phyloP scores from a whole-genome alignment of 1,140 invertebrate genomes.

The Pseudomyrmex cubaensis region DNA sequence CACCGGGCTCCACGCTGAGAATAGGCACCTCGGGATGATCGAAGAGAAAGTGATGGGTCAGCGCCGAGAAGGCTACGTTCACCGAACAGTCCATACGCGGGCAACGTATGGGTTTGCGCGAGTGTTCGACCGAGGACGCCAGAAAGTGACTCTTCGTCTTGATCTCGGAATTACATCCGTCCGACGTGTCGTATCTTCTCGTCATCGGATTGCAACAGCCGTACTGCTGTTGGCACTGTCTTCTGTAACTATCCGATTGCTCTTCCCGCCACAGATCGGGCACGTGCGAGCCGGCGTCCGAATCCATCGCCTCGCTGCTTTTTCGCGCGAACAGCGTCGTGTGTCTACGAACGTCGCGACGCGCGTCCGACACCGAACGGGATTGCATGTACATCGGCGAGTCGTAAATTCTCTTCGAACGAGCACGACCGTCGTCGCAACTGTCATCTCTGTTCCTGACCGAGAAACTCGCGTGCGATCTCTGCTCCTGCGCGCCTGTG shows the following conservation, averaged over 20 bases:
- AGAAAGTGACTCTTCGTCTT: constrained; percentile 71
- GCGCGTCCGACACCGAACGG: background rate
- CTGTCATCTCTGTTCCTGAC: background rate
- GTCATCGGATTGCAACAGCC: constrained; percentile 68
- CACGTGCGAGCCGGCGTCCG: background rate
- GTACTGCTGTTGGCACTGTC: constrained; percentile 27
- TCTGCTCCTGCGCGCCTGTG: background rate
- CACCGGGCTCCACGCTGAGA: constrained; percentile 79
- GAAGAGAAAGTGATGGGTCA: constrained; percentile 82
- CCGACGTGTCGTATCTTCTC: constrained; percentile 45
- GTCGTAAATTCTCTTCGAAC: background rate
- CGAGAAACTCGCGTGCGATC: constrained; percentile 28
- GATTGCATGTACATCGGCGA: constrained; percentile 7
- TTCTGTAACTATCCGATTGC: background rate
- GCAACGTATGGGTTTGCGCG: constrained; percentile 81
- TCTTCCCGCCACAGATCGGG: background rate
- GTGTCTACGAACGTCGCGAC: background rate
- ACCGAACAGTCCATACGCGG: constrained; percentile 80
- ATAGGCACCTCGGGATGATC: constrained; percentile 83
- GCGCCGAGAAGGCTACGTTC: constrained; percentile 81
- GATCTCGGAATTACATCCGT: constrained; percentile 63
- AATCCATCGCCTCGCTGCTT: background rate
- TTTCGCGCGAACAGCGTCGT: background rate
- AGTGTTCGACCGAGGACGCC: constrained; percentile 74
- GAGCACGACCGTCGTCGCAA: background rate